Evolutionary conservation across 2,888 invertebrate genomes (phyloP), one percentile per base, ranked within the genome.

Genomic region (Microplitis manilae): DNA sequence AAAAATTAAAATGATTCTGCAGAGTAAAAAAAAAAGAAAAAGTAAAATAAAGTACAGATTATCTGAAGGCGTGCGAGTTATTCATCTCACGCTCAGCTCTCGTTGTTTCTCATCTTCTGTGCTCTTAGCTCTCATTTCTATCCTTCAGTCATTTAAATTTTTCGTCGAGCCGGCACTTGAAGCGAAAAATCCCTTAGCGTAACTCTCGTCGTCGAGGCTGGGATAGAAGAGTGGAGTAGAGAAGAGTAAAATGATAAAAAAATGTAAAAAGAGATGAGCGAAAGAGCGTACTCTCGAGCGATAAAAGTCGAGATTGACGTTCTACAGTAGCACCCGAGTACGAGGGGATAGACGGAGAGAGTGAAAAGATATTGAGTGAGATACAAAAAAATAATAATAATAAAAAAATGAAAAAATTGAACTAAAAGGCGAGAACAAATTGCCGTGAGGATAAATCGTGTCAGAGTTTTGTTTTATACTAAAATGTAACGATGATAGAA

Each of bases 371-470:
- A 50, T 50, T 50, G 50, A 50, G 50, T 50, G 50, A 50, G 50
- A 50, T 13, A 50, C 2, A 50, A 50, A 50, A 50, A 50, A 50
- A 50, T 50, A 50, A 50, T 8, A 13, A 13, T 13, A 50, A 13
- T 50, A 5, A 50, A 50, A 13, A 50, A 50, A 50, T 6, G 6
- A 13, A 50, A 13, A 50, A 50, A 50, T 8, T 13, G 8, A 50
- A 50, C 50, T 50, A 50, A 50, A 61, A 61, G 60, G 71, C 71
- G 71, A 50, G 71, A 71, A 71, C 71, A 71, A 71, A 71, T 71
- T 71, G 71, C 71, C 71, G 71, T 60, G 38, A 50, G 38, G 60
- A 71, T 71, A 71, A 59, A 71, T 59, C 50, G 50, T 61, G 59
- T 61, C 39, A 30, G 39, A 61, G 59, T 71, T 20, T 50, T 50